These are phyloP conservation scores for Bombycilla garrulus DNA, from an alignment of 2,113 vertebrate genomes.

Conservation along the genomic window DNA sequence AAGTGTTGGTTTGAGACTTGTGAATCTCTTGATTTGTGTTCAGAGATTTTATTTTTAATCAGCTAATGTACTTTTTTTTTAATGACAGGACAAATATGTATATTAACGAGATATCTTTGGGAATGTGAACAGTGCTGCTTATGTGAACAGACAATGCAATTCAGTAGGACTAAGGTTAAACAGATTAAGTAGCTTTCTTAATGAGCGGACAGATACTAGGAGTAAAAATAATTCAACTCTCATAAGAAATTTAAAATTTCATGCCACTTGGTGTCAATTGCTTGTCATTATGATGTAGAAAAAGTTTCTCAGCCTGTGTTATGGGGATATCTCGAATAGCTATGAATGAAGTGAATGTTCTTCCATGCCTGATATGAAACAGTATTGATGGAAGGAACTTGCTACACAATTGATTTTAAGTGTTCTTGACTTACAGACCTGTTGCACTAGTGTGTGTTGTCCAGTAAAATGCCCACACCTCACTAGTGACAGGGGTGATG, in stretches of 20 bases:
- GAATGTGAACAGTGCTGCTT: background rate
- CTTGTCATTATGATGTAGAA: background rate
- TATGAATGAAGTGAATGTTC: background rate
- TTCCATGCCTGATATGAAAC: background rate
- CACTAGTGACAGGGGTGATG: background rate
- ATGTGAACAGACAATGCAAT: background rate
- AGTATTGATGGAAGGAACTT: background rate
- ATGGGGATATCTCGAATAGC: background rate
- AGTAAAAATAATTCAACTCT: background rate
- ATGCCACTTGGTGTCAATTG: background rate
- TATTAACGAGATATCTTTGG: background rate
- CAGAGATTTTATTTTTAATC: background rate
- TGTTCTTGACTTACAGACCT: background rate
- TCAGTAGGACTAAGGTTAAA: background rate
- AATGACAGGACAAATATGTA: background rate
- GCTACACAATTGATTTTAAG: background rate
- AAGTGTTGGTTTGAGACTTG: background rate
- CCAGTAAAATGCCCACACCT: background rate
- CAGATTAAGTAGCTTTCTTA: background rate
- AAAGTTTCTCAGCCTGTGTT: background rate
- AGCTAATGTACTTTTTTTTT: background rate
- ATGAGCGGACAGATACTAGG: background rate
- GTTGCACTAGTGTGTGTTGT: background rate
- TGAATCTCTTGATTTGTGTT: background rate
- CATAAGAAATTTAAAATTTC: background rate